These are phyloP conservation scores for Pseudomyrmex gracilis DNA, from an alignment of 1,140 invertebrate species.

Conservation along the genomic window DNA sequence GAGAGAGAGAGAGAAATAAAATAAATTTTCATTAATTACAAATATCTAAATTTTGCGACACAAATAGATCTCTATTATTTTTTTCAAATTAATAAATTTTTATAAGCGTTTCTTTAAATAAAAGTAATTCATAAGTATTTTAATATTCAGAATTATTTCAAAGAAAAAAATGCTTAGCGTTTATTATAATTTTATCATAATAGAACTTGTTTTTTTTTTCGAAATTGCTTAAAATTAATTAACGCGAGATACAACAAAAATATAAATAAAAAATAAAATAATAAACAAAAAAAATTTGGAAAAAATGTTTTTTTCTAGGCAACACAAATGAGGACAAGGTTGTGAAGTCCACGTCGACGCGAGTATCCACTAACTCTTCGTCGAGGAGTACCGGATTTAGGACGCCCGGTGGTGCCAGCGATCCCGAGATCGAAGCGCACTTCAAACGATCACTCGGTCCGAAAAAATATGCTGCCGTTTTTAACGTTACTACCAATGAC, in stretches of 20 bases:
- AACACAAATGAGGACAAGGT: constrained; percentile 83
- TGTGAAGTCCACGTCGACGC: constrained; percentile 80
- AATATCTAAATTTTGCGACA: no score
- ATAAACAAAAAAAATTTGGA: neutral
- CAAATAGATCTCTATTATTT: no score
- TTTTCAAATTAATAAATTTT: no score
- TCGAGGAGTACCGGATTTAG: constrained; percentile 81
- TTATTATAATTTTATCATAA: no score
- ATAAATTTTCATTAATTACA: neutral
- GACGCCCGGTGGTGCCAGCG: constrained; percentile 85
- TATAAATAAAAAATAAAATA: no score
- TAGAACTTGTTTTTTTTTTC: no score
- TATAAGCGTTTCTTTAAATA: no score
- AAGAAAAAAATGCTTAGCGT: no score
- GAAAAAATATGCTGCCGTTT: constrained; percentile 93
- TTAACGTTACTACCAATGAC: constrained; percentile 87
- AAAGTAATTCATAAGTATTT: no score
- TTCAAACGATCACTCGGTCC: constrained; percentile 95
- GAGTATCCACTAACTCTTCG: constrained; percentile 79
- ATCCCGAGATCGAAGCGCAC: constrained; percentile 98
- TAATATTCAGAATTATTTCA: no score
- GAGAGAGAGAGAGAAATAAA: no score
- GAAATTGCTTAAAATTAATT: neutral
- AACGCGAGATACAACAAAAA: neutral
- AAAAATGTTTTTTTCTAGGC: constrained; percentile 69